Base-by-base conservation (phyloP, 2,888 invertebrate genomes). In the Sminthurides aquaticus region DNA sequence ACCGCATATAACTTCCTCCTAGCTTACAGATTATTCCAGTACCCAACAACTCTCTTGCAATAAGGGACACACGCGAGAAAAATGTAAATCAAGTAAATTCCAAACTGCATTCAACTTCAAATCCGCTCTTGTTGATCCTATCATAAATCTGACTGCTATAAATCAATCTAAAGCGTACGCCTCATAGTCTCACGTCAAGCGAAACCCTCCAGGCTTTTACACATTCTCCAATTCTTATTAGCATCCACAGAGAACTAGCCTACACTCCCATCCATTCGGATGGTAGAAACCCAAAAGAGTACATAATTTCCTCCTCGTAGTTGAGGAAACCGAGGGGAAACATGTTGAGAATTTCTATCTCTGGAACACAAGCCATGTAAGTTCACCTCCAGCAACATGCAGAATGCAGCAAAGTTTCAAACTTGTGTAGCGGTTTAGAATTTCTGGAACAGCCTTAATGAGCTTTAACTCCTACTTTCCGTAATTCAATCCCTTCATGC, bases 161-260 rank as follows among this genome's bases (percentile, higher is more conserved):
- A 72, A 72, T 72, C 72, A 72, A 72, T 72, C 72, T 66, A 65
- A 67, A 60, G 65, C 65, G 65, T 61, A 65, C 65, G 65, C 61
- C 65, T 61, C 43, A 65, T 65, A 65, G 65, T 65, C 65, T 65
- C 65, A 65, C 61, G 60, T 65, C 60, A 64, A 64, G 60, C 64
- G 52, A 22, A 22, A 43, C 34, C 58, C 64, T 62, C 54, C 29
- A 64, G 58, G 59, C 58, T 57, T 26, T 63, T 24, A 48, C 24
- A 26, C 28, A 52, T 34, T 34, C 43, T 34, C 43, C 52, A 52
- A 52, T 52, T 52, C 52, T 52, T 52, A 52, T 52, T 34, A 34
- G 15, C 43, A 34, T 11, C n/a, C 43, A 52, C 8, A n/a, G 54
- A 11, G 11, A n/a, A 20, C 5, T n/a, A 52, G 54, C 8, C 5